phyloP scores from a whole-genome alignment of 2,797 vertebrate species.

The Clamator glandarius region DNA sequence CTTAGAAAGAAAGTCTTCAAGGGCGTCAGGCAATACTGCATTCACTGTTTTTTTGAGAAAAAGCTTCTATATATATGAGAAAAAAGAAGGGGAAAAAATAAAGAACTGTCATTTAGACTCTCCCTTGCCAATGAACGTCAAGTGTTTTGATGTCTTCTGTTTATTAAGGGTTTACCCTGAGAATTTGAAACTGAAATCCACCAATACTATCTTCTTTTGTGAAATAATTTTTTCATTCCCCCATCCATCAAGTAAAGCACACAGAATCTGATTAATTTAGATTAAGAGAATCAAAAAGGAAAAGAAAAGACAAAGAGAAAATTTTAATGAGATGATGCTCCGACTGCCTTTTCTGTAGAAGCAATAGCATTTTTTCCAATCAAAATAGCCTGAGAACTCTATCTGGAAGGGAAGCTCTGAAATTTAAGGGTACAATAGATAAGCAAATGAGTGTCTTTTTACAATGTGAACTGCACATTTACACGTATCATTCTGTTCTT shows the following conservation, averaged over 20 bases:
- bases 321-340: background rate
- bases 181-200: conserved; percentile 39
- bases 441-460: background rate
- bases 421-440: background rate
- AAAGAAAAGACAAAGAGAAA: background rate
- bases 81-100: background rate
- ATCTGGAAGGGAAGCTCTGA: background rate
- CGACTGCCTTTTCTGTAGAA: background rate
- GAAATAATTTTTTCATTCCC: conserved; percentile 27
- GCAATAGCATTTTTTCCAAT: background rate
- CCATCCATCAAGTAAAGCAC: conserved; percentile 3
- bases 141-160: conserved; percentile 32
- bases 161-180: background rate
- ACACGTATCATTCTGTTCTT: background rate
- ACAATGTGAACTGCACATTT: background rate
- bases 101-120: background rate
- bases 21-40: background rate
- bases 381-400: background rate
- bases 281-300: background rate
- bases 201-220: conserved; percentile 49
- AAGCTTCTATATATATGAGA: background rate
- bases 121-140: background rate
- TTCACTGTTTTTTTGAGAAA: background rate
- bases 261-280: conserved; percentile 41
- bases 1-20: background rate